A percentile compares a stretch with the other conserved stretches of the same genome.
phyloP scores from a whole-genome alignment of 1,140 invertebrate genomes.

The Drosophila mojavensis region DNA sequence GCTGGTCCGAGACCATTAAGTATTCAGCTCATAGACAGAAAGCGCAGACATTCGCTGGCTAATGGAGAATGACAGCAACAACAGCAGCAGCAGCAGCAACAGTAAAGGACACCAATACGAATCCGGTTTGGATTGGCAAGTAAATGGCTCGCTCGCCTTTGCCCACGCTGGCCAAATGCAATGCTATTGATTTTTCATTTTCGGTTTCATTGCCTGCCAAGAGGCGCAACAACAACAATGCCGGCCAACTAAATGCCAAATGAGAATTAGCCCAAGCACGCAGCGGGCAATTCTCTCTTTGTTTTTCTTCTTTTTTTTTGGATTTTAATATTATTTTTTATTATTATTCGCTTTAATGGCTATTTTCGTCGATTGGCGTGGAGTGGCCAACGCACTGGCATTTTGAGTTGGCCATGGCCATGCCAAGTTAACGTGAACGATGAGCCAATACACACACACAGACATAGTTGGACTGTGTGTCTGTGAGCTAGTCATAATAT shows the following conservation, averaged over 20 bases:
- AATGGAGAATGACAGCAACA: conserved; percentile 49
- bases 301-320: conserved; percentile 4
- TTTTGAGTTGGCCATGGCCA: conserved; percentile 31
- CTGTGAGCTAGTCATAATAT: conserved; percentile 59
- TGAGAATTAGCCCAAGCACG: conserved; percentile 68
- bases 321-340: conserved; percentile 26
- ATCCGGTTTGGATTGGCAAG: conserved; percentile 2
- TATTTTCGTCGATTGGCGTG: conserved; percentile 48
- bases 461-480: conserved; percentile 48
- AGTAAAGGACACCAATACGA: conserved; percentile 18
- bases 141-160: conserved; percentile 14
- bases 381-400: conserved; percentile 40
- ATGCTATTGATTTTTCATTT: conserved; percentile 79
- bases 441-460: conserved; percentile 49
- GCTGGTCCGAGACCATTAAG: conserved; percentile 51
- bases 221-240: conserved; percentile 51
- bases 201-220: conserved; percentile 70
- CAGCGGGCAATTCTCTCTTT: conserved; percentile 28
- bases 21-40: conserved; percentile 60
- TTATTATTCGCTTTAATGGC: conserved; percentile 53
- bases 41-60: conserved; percentile 54
- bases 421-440: conserved; percentile 67
- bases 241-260: conserved; percentile 54
- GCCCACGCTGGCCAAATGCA: conserved; percentile 72
- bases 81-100: not conserved